Evolutionary conservation across 2,888 invertebrate species (phyloP).

Genomic region (Lypha dubia): DNA sequence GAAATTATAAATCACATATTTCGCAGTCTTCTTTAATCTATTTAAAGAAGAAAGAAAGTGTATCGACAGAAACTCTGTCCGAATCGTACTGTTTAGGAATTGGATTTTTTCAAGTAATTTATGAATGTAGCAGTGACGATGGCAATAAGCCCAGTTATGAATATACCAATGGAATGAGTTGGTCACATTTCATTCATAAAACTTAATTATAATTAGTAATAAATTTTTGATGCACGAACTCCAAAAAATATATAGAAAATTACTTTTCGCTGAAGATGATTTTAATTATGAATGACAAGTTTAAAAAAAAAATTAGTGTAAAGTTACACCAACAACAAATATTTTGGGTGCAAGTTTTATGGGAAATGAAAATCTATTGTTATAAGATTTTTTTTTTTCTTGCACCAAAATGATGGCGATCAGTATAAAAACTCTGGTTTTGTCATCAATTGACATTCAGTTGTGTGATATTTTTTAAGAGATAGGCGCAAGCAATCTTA

Average conservation of each 20-base stretch:
- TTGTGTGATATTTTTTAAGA: constrained; percentile 27
- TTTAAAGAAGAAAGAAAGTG: too few species aligned
- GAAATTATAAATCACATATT: too few species aligned
- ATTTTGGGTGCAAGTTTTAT: constrained; percentile 26
- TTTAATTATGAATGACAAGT: background rate
- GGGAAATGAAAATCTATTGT: constrained; percentile 47
- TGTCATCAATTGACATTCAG: constrained; percentile 29
- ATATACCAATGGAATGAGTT: constrained; percentile 4
- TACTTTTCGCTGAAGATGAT: constrained; percentile 18
- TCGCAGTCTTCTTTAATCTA: too few species aligned
- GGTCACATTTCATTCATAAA: constrained; percentile 32
- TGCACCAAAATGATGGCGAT: constrained; percentile 20
- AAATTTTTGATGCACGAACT: background rate
- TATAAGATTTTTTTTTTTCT: background rate
- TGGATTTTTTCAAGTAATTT: too few species aligned
- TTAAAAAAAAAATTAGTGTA: background rate
- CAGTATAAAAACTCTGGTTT: constrained; percentile 62
- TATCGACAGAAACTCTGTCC: too few species aligned
- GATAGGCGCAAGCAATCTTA: constrained; percentile 17
- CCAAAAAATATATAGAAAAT: background rate
- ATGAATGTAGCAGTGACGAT: too few species aligned
- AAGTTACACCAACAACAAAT: constrained; percentile 10
- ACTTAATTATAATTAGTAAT: background rate
- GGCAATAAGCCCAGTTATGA: too few species aligned
- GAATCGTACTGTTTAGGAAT: too few species aligned